These are phyloP conservation scores for Minunthozetes semirufus DNA, from an alignment of 2,888 invertebrate species.

Conservation along the genomic window DNA sequence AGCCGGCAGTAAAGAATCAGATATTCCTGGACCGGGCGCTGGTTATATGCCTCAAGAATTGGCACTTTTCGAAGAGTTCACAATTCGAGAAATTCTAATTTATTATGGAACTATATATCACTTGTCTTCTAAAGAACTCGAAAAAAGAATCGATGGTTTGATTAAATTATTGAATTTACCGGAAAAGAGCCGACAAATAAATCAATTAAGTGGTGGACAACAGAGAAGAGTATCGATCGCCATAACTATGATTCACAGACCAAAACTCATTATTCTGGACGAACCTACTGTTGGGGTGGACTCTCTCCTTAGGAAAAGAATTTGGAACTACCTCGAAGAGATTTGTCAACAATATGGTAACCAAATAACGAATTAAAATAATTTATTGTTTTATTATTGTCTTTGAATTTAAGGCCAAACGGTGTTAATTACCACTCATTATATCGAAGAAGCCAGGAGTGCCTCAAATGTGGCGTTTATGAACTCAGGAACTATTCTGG, in stretches of 20 bases:
- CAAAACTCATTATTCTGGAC: slow-evolving; percentile 80
- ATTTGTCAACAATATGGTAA: slow-evolving; percentile 68
- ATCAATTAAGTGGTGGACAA: slow-evolving; percentile 65
- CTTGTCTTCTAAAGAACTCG: background rate
- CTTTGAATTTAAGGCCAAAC: background rate
- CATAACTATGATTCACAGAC: slow-evolving; percentile 85
- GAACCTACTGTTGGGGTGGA: slow-evolving; percentile 91
- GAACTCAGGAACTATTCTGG: background rate
- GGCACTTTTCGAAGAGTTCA: slow-evolving; percentile 38
- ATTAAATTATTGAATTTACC: slow-evolving; percentile 35
- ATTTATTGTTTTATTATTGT: slow-evolving; percentile 52
- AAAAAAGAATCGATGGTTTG: slow-evolving; percentile 9
- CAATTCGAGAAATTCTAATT: slow-evolving; percentile 28
- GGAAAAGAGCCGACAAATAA: slow-evolving; percentile 10
- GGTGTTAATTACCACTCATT: slow-evolving; percentile 34
- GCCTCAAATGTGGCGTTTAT: slow-evolving; percentile 32
- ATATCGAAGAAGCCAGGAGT: slow-evolving; percentile 32
- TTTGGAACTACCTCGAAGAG: slow-evolving; percentile 86
- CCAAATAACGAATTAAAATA: slow-evolving; percentile 54
- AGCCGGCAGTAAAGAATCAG: slow-evolving; percentile 11
- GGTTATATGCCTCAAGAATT: slow-evolving; percentile 39
- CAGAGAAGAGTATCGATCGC: slow-evolving; percentile 85
- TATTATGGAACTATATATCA: slow-evolving; percentile 36
- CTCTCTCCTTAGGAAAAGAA: slow-evolving; percentile 68
- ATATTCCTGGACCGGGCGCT: slow-evolving; percentile 29